Conservation (phyloP, 2,888 invertebrate genomes). For the Stictocephala bisonia region DNA sequence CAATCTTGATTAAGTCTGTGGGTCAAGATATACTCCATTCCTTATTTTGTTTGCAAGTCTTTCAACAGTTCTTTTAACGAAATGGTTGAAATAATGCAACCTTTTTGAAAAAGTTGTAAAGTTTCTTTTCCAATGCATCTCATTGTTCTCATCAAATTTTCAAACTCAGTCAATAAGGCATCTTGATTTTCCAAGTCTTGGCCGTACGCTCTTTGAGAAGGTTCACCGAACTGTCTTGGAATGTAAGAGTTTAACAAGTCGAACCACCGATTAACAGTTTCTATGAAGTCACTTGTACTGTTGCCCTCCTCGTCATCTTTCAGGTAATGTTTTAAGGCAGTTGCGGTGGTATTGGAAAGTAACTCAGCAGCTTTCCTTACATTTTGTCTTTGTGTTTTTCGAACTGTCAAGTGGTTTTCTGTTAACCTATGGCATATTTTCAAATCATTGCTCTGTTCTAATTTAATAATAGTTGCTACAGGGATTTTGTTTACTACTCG, state of each 20-base stretch:
- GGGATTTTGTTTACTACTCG: neutral
- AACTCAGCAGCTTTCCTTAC: conserved; percentile 31
- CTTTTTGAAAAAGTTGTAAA: conserved; percentile 33
- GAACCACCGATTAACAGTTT: conserved; percentile 38
- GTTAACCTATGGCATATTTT: conserved; percentile 9
- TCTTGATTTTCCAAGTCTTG: conserved; percentile 34
- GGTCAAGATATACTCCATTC: conserved; percentile 15
- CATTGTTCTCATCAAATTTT: conserved; percentile 16
- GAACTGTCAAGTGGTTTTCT: conserved; percentile 3
- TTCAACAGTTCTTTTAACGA: conserved; percentile 24
- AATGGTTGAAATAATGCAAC: conserved; percentile 33
- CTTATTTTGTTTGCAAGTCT: neutral
- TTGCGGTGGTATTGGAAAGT: conserved; percentile 43
- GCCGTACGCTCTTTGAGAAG: conserved; percentile 13
- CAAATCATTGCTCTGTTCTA: conserved; percentile 31
- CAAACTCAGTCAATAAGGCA: conserved; percentile 3
- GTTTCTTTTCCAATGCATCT: conserved; percentile 19
- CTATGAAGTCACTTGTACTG: conserved; percentile 24
- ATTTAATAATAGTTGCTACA: conserved; percentile 3
- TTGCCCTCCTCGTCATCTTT: neutral
- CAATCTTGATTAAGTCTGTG: conserved; percentile 26
- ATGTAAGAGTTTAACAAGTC: conserved; percentile 20
- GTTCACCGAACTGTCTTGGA: conserved; percentile 20
- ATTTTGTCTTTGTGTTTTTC: conserved; percentile 24
- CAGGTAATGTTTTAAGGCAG: conserved; percentile 31